Evolutionary conservation across 1,140 invertebrate species (phyloP).

Genomic region (Lucilia sericata): DNA sequence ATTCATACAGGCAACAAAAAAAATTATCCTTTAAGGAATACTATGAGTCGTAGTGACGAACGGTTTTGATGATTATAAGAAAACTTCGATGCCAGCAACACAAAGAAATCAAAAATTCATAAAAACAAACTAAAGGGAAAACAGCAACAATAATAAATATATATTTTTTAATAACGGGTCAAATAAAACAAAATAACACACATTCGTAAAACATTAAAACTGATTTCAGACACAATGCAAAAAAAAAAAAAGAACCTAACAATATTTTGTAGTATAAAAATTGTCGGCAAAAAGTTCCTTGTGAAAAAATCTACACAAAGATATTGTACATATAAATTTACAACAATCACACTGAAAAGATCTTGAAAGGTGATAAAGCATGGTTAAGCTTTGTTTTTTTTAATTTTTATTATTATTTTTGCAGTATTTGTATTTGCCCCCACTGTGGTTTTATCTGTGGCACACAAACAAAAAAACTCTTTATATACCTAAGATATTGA

Average conservation of each 20-base stretch:
- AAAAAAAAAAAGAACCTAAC: neutral
- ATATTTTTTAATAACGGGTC: neutral
- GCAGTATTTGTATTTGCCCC: neutral
- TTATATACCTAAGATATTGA: neutral
- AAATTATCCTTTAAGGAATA: neutral
- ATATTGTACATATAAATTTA: neutral
- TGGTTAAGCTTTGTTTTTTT: slow-evolving; percentile 24
- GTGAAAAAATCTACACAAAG: slow-evolving; percentile 27
- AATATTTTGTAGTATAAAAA: slow-evolving; percentile 21
- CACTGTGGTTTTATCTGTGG: neutral
- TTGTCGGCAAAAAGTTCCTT: slow-evolving; percentile 32
- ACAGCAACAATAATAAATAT: neutral
- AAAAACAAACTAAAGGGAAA: neutral
- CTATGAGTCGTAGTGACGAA: neutral
- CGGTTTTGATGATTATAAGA: neutral
- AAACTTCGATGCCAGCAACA: neutral
- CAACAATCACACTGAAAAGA: slow-evolving; percentile 27
- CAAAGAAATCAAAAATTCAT: slow-evolving; percentile 25
- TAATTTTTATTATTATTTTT: slow-evolving; percentile 1
- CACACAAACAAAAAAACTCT: neutral
- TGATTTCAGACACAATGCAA: neutral
- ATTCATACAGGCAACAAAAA: neutral
- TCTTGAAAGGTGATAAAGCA: slow-evolving; percentile 40
- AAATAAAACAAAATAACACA: neutral
- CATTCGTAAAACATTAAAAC: neutral